Evolutionary conservation across 2,113 vertebrate species (phyloP).

Genomic region (Cyanoliseus patagonus): DNA sequence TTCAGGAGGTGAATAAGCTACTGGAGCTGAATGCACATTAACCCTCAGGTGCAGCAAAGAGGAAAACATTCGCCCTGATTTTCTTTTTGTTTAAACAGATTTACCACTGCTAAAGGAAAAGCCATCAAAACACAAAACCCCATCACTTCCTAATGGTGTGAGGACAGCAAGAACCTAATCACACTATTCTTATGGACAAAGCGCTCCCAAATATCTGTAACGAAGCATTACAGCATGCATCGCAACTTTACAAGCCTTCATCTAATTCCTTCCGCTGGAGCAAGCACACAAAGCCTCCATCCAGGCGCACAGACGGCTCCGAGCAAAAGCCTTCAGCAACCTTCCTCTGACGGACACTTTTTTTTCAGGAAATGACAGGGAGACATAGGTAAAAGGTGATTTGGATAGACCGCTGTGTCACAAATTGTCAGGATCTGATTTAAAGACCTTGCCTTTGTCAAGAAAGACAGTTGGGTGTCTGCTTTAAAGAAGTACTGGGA

Average conservation of each 20-base stretch:
- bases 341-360: slow-evolving; percentile 81
- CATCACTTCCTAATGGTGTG: not conserved
- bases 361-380: slow-evolving; percentile 84
- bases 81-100: not conserved
- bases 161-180: not conserved
- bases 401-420: slow-evolving; percentile 90
- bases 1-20: slow-evolving; percentile 7
- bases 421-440: slow-evolving; percentile 93
- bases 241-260: slow-evolving; percentile 14
- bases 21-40: slow-evolving; percentile 25
- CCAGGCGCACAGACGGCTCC: slow-evolving; percentile 2
- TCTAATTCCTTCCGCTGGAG: slow-evolving; percentile 56
- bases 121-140: not conserved
- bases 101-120: not conserved
- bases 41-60: slow-evolving; percentile 7
- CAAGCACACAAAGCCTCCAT: slow-evolving; percentile 25
- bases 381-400: slow-evolving; percentile 89
- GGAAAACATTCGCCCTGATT: not conserved
- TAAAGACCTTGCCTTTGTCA: slow-evolving; percentile 86
- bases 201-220: slow-evolving; percentile 36
- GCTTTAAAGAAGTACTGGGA: slow-evolving; percentile 85
- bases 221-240: not conserved
- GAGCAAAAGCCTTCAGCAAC: slow-evolving; percentile 61
- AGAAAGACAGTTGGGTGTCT: slow-evolving; percentile 85
- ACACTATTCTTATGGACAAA: not conserved